Conservation (phyloP, 2,113 vertebrate genomes). For the Clarias batrachus region DNA sequence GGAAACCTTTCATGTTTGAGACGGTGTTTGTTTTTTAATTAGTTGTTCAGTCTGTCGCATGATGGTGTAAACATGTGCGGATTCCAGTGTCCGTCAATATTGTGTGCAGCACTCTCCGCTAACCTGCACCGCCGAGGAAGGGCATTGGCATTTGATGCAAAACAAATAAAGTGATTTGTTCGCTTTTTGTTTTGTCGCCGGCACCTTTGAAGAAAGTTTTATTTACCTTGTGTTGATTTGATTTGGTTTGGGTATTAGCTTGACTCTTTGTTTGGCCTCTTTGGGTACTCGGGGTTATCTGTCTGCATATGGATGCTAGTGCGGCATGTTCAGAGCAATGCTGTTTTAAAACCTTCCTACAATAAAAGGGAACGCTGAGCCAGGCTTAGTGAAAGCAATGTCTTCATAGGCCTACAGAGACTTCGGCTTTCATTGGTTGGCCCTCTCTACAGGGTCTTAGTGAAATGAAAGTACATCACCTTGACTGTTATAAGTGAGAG, state of each 20-base stretch:
- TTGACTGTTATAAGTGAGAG: constrained; percentile 17
- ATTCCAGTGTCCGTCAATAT: constrained; percentile 77
- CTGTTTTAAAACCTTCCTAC: constrained; percentile 42
- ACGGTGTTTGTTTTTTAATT: constrained; percentile 79
- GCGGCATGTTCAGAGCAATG: constrained; percentile 26
- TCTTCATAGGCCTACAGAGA: constrained; percentile 14
- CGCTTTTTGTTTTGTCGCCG: constrained; percentile 72
- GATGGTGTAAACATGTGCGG: constrained; percentile 74
- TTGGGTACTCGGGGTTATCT: constrained; percentile 41
- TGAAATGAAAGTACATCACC: constrained; percentile 23
- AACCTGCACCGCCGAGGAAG: constrained; percentile 66
- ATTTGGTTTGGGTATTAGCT: constrained; percentile 73
- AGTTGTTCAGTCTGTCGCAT: constrained; percentile 71
- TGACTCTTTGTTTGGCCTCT: constrained; percentile 56
- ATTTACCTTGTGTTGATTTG: constrained; percentile 71
- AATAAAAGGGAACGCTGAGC: constrained; percentile 44
- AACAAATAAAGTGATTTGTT: constrained; percentile 80
- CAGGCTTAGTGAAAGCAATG: constrained; percentile 32
- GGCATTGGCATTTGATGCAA: constrained; percentile 77
- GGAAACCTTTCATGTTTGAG: constrained; percentile 73
- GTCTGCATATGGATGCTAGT: constrained; percentile 17
- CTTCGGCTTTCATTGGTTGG: not conserved
- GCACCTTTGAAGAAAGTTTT: constrained; percentile 69
- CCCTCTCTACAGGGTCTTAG: not conserved
- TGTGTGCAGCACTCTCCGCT: constrained; percentile 70